Conservation (phyloP, 92 coral and sea anemone species). For the Diadumene lineata region DNA sequence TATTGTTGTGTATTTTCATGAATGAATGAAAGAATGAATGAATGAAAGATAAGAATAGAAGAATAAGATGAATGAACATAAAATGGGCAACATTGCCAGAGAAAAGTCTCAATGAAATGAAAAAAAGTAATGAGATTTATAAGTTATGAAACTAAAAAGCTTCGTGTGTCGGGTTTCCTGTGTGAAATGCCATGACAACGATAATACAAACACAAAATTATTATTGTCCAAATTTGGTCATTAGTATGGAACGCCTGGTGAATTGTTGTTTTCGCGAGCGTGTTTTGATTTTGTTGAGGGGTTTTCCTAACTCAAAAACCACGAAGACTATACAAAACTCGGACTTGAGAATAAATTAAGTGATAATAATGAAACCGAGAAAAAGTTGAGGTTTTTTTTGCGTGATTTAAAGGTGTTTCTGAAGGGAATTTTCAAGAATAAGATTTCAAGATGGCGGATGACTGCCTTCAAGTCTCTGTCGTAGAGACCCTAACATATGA, state of each 20-base stretch:
- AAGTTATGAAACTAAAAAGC: too few species aligned
- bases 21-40: too few species aligned
- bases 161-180: conserved; percentile 4
- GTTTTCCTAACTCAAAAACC: neutral
- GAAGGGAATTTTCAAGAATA: neutral
- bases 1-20: too few species aligned
- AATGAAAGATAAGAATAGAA: too few species aligned
- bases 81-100: too few species aligned
- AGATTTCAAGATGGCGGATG: conserved; percentile 61
- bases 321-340: neutral
- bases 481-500: conserved; percentile 70
- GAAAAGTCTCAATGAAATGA: too few species aligned
- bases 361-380: neutral
- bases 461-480: conserved; percentile 71
- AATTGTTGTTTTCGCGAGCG: neutral
- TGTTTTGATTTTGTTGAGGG: neutral
- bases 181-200: conserved; percentile 11
- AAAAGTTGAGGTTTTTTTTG: neutral
- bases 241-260: conserved; percentile 8
- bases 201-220: neutral
- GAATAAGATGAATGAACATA: too few species aligned
- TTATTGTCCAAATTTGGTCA: conserved; percentile 2
- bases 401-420: neutral
- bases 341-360: neutral
- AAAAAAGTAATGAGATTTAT: too few species aligned